A percentile compares a stretch with the other conserved stretches of the same genome.
Conservation (phyloP, 37 sponge, comb jelly and placozoan genomes). For the Tethya wilhelma region DNA sequence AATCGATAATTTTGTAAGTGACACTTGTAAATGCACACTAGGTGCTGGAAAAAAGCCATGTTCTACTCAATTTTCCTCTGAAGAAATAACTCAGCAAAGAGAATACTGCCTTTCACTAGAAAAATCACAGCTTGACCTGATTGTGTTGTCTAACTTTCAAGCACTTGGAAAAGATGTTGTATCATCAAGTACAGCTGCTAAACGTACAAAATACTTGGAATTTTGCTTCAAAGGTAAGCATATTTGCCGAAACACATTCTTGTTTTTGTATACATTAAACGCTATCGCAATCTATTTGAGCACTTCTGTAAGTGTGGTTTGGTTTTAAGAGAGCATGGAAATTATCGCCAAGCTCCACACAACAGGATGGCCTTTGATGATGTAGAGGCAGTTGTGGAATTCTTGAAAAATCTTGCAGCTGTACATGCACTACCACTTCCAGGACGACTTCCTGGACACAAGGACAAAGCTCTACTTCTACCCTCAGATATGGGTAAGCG, state of each 20-base stretch:
- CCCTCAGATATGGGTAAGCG: constrained; percentile 19
- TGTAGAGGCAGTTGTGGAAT: not conserved
- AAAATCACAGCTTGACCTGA: not conserved
- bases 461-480: constrained; percentile 6
- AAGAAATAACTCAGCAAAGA: too few species aligned
- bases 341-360: not conserved
- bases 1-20: too few species aligned
- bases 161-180: not conserved
- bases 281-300: not conserved
- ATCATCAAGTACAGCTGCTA: not conserved
- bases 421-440: constrained; percentile 15
- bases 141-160: not conserved
- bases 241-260: not conserved
- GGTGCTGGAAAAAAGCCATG: too few species aligned
- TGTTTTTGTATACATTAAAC: not conserved
- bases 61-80: too few species aligned
- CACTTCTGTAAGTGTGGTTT: not conserved
- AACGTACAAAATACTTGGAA: not conserved
- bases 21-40: too few species aligned
- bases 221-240: not conserved
- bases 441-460: not conserved
- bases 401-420: not conserved
- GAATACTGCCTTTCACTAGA: too few species aligned
- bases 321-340: not conserved
- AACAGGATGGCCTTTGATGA: not conserved